A percentile compares a stretch with the other conserved stretches of the same genome.
Conservation (phyloP, 2,797 vertebrate species). For the Onychomys leucogaster region DNA sequence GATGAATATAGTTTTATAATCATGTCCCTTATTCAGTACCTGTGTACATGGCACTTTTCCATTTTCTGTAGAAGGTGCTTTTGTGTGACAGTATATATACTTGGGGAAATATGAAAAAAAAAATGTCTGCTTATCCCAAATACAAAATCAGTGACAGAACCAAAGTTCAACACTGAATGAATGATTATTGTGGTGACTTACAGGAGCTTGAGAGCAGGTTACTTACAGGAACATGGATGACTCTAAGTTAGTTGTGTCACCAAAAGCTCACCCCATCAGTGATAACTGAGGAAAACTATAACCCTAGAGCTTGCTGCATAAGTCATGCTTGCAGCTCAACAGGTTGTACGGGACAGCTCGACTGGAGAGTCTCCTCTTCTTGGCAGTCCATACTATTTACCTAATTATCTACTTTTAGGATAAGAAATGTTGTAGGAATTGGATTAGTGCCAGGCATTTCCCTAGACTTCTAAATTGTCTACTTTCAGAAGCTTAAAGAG, state of each 20-base stretch:
- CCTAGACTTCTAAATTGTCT: not conserved
- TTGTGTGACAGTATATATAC: not conserved
- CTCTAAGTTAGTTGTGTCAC: not conserved
- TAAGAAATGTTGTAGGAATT: not conserved
- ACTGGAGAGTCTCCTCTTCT: not conserved
- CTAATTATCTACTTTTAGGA: not conserved
- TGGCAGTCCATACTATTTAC: not conserved
- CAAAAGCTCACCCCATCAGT: not conserved
- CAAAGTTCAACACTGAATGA: not conserved
- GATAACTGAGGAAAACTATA: not conserved
- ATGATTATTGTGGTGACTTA: not conserved
- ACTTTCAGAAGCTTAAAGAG: not conserved
- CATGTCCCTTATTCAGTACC: conserved; percentile 2
- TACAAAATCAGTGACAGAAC: not conserved
- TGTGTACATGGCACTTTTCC: not conserved
- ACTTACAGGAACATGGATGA: not conserved
- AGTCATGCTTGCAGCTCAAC: not conserved
- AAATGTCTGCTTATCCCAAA: not conserved
- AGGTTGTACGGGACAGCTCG: not conserved
- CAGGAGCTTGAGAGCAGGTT: not conserved
- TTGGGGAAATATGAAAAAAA: not conserved
- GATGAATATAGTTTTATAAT: not conserved
- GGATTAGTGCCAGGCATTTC: not conserved
- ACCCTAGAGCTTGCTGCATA: not conserved
- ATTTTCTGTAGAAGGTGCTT: not conserved